Base-by-base conservation (phyloP, 2,113 vertebrate genomes). In the Cebus imitator region DNA sequence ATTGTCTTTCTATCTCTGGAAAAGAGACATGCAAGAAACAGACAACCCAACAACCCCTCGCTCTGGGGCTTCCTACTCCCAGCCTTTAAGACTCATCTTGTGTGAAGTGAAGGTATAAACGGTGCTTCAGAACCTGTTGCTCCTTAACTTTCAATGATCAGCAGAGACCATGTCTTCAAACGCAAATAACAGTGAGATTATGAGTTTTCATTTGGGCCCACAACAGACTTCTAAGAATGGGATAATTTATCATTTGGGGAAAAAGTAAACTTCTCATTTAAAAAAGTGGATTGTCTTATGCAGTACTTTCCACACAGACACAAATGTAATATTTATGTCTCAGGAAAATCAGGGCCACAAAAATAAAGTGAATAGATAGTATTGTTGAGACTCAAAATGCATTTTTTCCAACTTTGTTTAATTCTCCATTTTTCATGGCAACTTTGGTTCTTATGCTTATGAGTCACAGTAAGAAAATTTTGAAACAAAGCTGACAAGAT, bases 401-500 rank as follows among this genome's bases (percentile, higher is more conserved):
- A 91, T 78, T 75, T 91, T 75, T 73, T 50, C 57, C 61, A 89
- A 68, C 43, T 70, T 83, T 90, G 43, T 84, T 96, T 96, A 72
- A 91, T 75, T 93, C 66, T 93, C 18, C 35, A 92, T 95, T 52
- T 88, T 97, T 94, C 61, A 75, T 40, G 81, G 73, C 13, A 96
- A 58, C 40, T 97, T 95, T 82, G 30, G 12, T 91, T 97, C 96
- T 96, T 90, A 87, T 82, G 68, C 87, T 86, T 95, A 92, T 92
- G 87, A 87, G 40, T 93, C 80, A 95, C 58, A 57, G 23, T 68
- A 96, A 97, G 72, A 97, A 82, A 88, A 89, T 64, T 90, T 73
- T 43, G 80, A 92, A 96, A 95, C 55, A 90, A 86, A 94, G 9
- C 48, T 96, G 90, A 96, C 58, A 97, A 94, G 76, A 96, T 90